phyloP scores from a whole-genome alignment of 2,888 invertebrate species.

The Tyria jacobaeae region DNA sequence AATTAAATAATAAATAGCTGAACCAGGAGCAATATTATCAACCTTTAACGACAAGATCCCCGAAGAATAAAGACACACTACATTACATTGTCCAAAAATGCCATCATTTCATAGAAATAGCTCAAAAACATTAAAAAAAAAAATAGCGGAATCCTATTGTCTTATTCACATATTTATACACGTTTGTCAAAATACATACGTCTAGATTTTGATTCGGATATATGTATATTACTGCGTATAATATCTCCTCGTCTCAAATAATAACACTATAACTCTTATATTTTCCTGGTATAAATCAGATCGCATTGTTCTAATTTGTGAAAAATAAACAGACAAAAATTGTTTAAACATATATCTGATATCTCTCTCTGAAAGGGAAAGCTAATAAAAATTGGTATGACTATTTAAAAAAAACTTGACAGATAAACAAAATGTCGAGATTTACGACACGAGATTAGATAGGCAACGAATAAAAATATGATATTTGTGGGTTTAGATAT shows the following conservation, averaged over 20 bases:
- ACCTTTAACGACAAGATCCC: conserved; percentile 33
- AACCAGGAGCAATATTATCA: conserved; percentile 33
- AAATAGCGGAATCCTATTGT: conserved; percentile 1
- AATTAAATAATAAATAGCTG: conserved; percentile 32
- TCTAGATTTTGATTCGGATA: neutral
- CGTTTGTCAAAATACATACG: conserved; percentile 5
- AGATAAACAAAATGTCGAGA: conserved; percentile 55
- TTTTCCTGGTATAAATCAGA: neutral
- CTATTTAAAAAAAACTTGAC: conserved; percentile 45
- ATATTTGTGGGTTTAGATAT: conserved; percentile 45
- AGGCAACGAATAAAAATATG: conserved; percentile 56
- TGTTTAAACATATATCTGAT: too few species aligned
- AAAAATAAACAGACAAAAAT: conserved; percentile 4
- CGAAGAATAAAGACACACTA: conserved; percentile 29
- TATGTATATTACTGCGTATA: conserved; percentile 2
- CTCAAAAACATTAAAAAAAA: conserved; percentile 1
- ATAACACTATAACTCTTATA: neutral
- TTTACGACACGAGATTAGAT: conserved; percentile 61
- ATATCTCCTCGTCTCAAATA: neutral
- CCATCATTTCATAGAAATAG: conserved; percentile 1
- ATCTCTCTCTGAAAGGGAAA: neutral
- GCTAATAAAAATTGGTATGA: conserved; percentile 8
- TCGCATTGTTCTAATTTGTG: neutral
- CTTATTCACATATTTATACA: neutral
- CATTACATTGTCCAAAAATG: conserved; percentile 12